Conservation (phyloP, 2,888 invertebrate genomes). For the Trichacis sp. region DNA sequence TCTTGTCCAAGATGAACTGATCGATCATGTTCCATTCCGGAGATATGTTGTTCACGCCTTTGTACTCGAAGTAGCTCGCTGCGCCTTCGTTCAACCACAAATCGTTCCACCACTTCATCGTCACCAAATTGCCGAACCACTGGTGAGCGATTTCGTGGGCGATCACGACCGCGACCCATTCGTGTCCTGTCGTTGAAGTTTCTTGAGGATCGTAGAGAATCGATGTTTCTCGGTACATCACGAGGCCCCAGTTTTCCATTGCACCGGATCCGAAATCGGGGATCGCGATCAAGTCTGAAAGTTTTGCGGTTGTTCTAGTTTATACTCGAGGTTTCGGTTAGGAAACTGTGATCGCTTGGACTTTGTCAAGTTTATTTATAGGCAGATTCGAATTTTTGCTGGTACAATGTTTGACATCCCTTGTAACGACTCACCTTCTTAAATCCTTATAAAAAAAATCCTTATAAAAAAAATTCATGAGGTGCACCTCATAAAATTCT, state of each 20-base stretch:
- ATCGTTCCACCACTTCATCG: conserved; percentile 95
- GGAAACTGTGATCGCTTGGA: too few species aligned
- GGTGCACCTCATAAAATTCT: too few species aligned
- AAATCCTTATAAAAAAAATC: too few species aligned
- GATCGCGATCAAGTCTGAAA: conserved; percentile 77
- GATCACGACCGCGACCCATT: conserved; percentile 77
- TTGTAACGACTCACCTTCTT: too few species aligned
- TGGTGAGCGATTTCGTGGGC: conserved; percentile 84
- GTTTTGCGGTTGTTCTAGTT: background rate
- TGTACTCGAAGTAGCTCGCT: conserved; percentile 85
- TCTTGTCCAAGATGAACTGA: conserved; percentile 78
- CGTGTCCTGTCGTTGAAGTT: conserved; percentile 76
- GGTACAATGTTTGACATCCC: too few species aligned
- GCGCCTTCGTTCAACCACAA: conserved; percentile 93
- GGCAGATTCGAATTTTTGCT: too few species aligned
- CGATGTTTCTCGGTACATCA: conserved; percentile 79
- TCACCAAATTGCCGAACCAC: conserved; percentile 93
- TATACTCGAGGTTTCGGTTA: background rate
- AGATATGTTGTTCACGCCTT: conserved; percentile 75
- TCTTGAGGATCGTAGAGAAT: conserved; percentile 76
- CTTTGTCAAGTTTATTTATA: too few species aligned
- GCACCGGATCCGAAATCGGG: conserved; percentile 79
- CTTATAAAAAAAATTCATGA: too few species aligned
- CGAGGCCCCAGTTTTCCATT: conserved; percentile 87
- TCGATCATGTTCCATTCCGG: conserved; percentile 80